Percentiles rank a stretch among this genome's conserved stretches.
Evolutionary conservation across 2,113 vertebrate species (phyloP).

Genomic region (Geothlypis trichas): DNA sequence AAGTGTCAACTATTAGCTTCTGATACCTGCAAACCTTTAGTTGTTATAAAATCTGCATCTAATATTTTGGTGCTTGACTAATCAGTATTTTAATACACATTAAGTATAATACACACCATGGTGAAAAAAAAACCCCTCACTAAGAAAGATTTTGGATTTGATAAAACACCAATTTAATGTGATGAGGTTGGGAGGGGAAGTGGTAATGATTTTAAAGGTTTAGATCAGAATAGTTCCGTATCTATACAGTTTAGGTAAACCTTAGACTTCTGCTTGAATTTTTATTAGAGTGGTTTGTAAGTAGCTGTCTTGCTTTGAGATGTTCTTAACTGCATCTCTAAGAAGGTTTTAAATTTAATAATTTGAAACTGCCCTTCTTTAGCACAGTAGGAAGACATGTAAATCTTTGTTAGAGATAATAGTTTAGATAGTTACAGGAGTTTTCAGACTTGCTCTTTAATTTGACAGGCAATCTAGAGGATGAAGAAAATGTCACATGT

Average conservation of each 20-base stretch:
- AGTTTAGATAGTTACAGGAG: slow-evolving; percentile 42
- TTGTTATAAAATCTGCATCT: neutral
- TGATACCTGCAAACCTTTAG: neutral
- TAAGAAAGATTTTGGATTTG: neutral
- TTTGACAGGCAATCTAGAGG: slow-evolving; percentile 33
- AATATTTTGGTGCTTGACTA: neutral
- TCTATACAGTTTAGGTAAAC: neutral
- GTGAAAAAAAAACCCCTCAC: neutral
- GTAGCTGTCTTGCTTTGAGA: neutral
- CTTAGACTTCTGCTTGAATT: neutral
- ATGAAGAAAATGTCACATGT: neutral
- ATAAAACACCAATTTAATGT: neutral
- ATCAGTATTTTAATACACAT: neutral
- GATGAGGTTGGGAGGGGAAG: fast-evolving
- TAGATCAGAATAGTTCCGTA: neutral
- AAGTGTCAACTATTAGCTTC: neutral
- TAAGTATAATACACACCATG: neutral
- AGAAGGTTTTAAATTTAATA: neutral
- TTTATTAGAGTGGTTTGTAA: neutral
- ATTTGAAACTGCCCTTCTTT: slow-evolving; percentile 14
- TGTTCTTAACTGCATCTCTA: neutral
- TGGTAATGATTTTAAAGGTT: neutral
- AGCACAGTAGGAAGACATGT: neutral
- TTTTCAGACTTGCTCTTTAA: slow-evolving; percentile 39
- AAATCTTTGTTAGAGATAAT: slow-evolving; percentile 39